Percentiles rank a stretch among this genome's conserved stretches.
These are phyloP conservation scores for Podabrus alpinus DNA, from an alignment of 2,888 invertebrate species.

Conservation along the genomic window DNA sequence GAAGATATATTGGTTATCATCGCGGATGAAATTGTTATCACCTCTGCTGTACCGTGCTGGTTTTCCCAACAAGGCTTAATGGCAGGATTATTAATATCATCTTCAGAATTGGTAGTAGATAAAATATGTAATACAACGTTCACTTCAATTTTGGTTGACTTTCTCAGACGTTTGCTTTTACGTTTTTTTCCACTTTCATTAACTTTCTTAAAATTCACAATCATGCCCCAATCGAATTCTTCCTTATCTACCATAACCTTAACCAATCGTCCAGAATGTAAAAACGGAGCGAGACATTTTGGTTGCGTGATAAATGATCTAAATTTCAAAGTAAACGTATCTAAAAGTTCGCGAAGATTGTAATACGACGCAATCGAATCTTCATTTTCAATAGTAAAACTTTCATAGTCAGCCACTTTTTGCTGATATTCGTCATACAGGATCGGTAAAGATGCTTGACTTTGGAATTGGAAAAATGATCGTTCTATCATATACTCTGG, in stretches of 20 bases:
- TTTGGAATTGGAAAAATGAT: conserved; percentile 99
- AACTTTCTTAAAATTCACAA: conserved; percentile 81
- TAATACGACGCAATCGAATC: conserved; percentile 80
- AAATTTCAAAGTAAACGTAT: conserved; percentile 74
- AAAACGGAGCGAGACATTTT: conserved; percentile 87
- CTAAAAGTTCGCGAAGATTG: conserved; percentile 80
- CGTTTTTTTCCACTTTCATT: conserved; percentile 39
- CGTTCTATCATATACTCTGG: conserved; percentile 99
- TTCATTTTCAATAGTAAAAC: conserved; percentile 72
- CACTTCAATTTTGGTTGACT: conserved; percentile 71
- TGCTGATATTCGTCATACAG: conserved; percentile 75
- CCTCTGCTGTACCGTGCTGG: conserved; percentile 83
- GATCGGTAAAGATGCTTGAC: conserved; percentile 91
- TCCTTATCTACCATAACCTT: conserved; percentile 85
- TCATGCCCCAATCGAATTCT: conserved; percentile 96
- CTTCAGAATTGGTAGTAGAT: conserved; percentile 62
- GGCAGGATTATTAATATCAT: conserved; percentile 51
- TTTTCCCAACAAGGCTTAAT: conserved; percentile 70
- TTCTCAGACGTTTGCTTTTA: conserved; percentile 60
- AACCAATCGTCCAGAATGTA: conserved; percentile 92
- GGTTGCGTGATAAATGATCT: conserved; percentile 81
- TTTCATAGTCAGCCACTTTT: conserved; percentile 68
- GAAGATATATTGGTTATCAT: conserved; percentile 87
- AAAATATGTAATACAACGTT: conserved; percentile 85
- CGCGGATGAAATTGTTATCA: conserved; percentile 82